Base-by-base conservation (phyloP, 1,140 invertebrate genomes). In the Reticulitermes speratus region DNA sequence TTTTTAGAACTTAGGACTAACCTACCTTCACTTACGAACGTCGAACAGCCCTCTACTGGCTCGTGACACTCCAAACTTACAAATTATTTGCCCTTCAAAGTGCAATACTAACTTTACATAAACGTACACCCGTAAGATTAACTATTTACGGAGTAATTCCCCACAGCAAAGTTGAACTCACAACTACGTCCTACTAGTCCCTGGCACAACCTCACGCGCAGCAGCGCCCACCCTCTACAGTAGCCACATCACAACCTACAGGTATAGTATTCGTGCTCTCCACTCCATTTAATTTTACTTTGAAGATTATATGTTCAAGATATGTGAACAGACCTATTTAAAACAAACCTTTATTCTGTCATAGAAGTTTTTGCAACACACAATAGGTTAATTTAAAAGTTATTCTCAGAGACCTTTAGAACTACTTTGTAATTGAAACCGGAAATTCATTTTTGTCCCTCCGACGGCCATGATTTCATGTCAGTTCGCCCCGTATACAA, bases 201-300 rank as follows among this genome's bases (percentile, higher is more conserved):
- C 48, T 44, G 44, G 52, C 82, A 86, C 82, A 84, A 86, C 86
- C 84, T 86, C 82, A 69, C 86, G 82, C 82, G 83, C 86, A 86
- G 86, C 86, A 82, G 38, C 55, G 65, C 52, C 86, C 69, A 84
- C 86, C 86, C 86, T 82, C 85, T 81, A 48, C 85, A 82, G 44
- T 84, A 65, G 86, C 82, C 86, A 86, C 86, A 86, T 86, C 86
- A 86, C 83, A 69, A 84, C 86, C 44, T 45, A 84, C 14, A 32
- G 19, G n/a, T 59, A 16, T 11, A 55, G 45, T 84, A 84, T 84
- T 55, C 83, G 8, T 84, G 45, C 83, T 12, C 83, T 32, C 2
- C 30, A 45, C 9, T 19, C 16, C 19, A 14, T 19, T 16, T 30
- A 23, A n/a, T 14, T 30, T 48, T 21, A 30, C 3, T 52, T 23